These are phyloP conservation scores for Thalassoma bifasciatum DNA, from an alignment of 2,113 vertebrate genomes.

Conservation along the genomic window DNA sequence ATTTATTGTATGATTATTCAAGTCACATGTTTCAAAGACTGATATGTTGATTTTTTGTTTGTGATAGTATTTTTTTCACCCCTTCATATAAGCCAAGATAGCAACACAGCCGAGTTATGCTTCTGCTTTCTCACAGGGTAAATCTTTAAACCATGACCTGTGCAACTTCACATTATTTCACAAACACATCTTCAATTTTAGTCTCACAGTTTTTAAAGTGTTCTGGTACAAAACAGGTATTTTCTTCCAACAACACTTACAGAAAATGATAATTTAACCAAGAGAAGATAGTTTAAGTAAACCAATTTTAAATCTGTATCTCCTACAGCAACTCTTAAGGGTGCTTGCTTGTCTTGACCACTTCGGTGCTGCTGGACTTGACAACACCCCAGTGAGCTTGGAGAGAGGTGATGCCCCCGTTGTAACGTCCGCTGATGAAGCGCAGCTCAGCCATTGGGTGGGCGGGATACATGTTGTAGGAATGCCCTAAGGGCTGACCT, in stretches of 20 bases:
- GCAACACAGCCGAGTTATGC: too few relatives aligned
- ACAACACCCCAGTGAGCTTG: constrained; percentile 52
- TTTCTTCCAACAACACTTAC: too few relatives aligned
- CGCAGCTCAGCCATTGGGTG: constrained; percentile 23
- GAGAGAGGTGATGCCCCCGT: constrained; percentile 1
- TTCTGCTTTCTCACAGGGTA: not conserved
- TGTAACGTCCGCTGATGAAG: constrained; percentile 23
- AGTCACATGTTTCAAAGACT: not conserved
- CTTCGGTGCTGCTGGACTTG: not conserved
- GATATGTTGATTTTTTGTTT: too few relatives aligned
- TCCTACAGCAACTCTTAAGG: too few relatives aligned
- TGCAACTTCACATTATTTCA: not conserved
- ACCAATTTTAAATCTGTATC: too few relatives aligned
- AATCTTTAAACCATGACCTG: not conserved
- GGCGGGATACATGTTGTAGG: constrained; percentile 25
- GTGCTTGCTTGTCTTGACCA: too few relatives aligned
- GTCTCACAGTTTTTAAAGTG: not conserved
- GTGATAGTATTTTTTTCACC: too few relatives aligned
- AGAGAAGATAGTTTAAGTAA: not conserved
- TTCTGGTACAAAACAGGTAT: too few relatives aligned
- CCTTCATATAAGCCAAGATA: too few relatives aligned
- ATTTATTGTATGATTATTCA: not conserved
- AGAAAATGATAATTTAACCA: not conserved
- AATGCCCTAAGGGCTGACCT: not conserved
- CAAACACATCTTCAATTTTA: not conserved